Percentiles rank a stretch among this genome's conserved stretches.
Evolutionary conservation across 1,140 invertebrate species (phyloP).

Genomic region (Pygmarrhopalites habei): DNA sequence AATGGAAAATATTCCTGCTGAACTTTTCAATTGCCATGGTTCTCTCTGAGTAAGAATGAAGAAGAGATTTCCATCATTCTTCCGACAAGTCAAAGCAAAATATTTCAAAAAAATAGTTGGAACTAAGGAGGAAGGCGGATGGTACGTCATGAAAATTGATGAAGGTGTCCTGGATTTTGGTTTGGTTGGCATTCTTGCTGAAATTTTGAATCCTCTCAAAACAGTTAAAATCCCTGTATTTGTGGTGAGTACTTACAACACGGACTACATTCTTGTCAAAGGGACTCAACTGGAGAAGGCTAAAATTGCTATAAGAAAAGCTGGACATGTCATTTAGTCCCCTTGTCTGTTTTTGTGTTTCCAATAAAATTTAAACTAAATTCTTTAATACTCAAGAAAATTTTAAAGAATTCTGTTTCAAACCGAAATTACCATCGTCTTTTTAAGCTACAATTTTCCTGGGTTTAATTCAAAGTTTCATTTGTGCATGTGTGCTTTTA

Average conservation of each 20-base stretch:
- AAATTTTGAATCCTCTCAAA: conserved; percentile 20
- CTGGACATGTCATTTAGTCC: too few species aligned
- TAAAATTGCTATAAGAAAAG: too few species aligned
- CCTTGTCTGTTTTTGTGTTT: too few species aligned
- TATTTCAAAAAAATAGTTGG: neutral
- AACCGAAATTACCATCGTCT: too few species aligned
- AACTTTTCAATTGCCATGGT: conserved; percentile 5
- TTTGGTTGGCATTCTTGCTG: conserved; percentile 21
- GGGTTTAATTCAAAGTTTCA: too few species aligned
- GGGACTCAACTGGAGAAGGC: neutral
- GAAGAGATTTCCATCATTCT: conserved; percentile 12
- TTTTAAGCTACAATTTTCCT: too few species aligned
- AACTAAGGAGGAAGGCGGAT: conserved; percentile 1
- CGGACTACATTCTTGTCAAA: conserved; percentile 28
- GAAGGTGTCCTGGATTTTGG: conserved; percentile 24
- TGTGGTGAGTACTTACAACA: conserved; percentile 24
- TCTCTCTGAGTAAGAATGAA: conserved; percentile 11
- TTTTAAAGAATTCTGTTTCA: too few species aligned
- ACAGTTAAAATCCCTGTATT: conserved; percentile 18
- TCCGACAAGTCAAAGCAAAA: too few species aligned
- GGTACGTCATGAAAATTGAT: conserved; percentile 23
- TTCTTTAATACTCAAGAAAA: too few species aligned
- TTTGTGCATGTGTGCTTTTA: too few species aligned
- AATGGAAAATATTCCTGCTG: neutral
- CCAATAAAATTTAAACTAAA: too few species aligned